A percentile compares a stretch with the other conserved stretches of the same genome.
Evolutionary conservation across 35 echinoderm and acorn worm species (phyloP).

Genomic region (Heliocidaris tuberculata): DNA sequence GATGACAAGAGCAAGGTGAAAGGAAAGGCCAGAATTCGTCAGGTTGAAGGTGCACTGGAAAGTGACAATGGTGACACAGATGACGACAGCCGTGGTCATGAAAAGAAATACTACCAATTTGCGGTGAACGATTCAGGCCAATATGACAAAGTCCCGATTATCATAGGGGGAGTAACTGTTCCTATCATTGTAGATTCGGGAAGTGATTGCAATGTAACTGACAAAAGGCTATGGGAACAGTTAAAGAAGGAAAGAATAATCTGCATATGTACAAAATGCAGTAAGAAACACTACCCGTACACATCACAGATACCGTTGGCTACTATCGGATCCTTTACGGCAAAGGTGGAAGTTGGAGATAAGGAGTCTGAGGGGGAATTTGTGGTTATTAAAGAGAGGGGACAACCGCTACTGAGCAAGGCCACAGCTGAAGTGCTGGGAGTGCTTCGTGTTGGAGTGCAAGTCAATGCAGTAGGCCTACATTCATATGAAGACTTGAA

Average conservation of each 20-base stretch:
- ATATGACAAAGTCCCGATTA: neutral
- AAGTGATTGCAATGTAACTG: constrained; percentile 49
- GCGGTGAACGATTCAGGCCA: neutral
- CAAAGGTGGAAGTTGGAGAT: constrained; percentile 17
- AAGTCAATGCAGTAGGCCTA: too few relatives aligned
- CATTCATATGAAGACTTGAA: constrained; percentile 33
- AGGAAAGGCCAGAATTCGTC: neutral
- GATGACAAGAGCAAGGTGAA: neutral
- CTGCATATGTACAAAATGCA: neutral
- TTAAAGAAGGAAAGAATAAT: neutral
- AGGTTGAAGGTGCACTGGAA: neutral
- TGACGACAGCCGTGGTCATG: neutral
- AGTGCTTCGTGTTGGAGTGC: constrained; percentile 13
- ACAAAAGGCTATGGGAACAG: constrained; percentile 25
- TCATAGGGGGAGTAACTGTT: constrained; percentile 19
- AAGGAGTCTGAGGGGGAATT: neutral
- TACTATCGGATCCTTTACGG: constrained; percentile 7
- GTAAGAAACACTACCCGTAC: too few relatives aligned
- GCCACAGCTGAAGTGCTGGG: neutral
- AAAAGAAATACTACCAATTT: constrained; percentile 26
- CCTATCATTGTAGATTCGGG: constrained; percentile 29
- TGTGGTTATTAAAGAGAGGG: constrained; percentile 36
- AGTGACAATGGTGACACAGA: neutral
- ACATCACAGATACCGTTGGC: too few relatives aligned
- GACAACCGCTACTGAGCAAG: constrained; percentile 35